Conservation (phyloP, 2,797 vertebrate species). For the Phataginus tetradactyla region DNA sequence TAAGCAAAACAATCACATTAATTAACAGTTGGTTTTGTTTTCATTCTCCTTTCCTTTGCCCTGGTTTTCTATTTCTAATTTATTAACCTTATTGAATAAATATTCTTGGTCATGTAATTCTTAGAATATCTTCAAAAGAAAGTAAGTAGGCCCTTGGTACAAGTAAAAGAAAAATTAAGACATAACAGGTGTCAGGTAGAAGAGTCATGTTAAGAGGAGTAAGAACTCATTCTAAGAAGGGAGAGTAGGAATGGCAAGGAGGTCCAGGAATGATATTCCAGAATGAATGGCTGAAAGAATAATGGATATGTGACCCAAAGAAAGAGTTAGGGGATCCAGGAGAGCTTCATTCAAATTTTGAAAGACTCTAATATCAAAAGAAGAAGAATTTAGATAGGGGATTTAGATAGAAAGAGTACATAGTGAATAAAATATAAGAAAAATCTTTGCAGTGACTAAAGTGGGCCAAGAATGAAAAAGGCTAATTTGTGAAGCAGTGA, state of each 20-base stretch:
- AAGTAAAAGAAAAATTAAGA: neutral
- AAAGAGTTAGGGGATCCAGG: neutral
- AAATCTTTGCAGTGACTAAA: neutral
- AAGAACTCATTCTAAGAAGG: neutral
- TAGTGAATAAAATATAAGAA: neutral
- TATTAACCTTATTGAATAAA: constrained; percentile 27
- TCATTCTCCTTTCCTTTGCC: constrained; percentile 34
- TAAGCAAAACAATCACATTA: constrained; percentile 33
- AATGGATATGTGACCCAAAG: neutral
- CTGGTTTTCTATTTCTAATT: constrained; percentile 24
- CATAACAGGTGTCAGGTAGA: neutral
- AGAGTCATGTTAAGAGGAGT: neutral
- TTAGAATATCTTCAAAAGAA: neutral
- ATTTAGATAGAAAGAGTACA: neutral
- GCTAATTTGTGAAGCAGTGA: neutral
- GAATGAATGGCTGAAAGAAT: neutral
- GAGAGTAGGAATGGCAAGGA: neutral
- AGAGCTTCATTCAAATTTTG: neutral
- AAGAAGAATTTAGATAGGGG: neutral
- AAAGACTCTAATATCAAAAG: neutral
- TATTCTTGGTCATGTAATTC: constrained; percentile 23
- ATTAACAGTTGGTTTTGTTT: neutral
- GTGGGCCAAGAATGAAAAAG: neutral
- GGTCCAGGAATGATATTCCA: neutral
- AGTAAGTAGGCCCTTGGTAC: neutral